A percentile compares a stretch with the other conserved stretches of the same genome.
Evolutionary conservation across 2,797 vertebrate species (phyloP).

Genomic region (Pseudochirops cupreus): DNA sequence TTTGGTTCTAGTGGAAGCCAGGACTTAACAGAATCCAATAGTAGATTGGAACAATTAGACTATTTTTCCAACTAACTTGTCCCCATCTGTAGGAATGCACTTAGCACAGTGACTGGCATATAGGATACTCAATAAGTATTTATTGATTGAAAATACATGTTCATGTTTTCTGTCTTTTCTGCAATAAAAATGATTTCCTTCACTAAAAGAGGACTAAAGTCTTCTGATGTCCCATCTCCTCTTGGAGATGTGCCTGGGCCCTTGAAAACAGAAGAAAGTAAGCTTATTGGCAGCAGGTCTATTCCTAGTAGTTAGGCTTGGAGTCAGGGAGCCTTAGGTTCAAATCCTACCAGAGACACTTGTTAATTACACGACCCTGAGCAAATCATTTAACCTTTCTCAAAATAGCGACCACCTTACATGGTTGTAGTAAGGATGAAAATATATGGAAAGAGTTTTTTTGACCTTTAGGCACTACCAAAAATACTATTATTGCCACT

Average conservation of each 20-base stretch:
- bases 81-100: neutral
- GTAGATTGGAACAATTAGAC: neutral
- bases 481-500: neutral
- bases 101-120: neutral
- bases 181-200: neutral
- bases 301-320: neutral
- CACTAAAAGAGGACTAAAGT: neutral
- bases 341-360: neutral
- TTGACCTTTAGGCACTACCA: neutral
- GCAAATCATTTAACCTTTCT: neutral
- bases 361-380: neutral
- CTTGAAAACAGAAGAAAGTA: neutral
- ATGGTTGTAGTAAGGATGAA: neutral
- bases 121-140: neutral
- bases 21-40: neutral
- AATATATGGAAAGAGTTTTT: neutral
- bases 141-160: neutral
- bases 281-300: neutral
- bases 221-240: neutral
- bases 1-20: neutral
- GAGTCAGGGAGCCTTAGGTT: neutral
- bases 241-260: neutral
- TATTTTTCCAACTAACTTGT: neutral
- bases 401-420: neutral
- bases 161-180: neutral